A percentile compares a stretch with the other conserved stretches of the same genome.
Conservation (phyloP, 2,113 vertebrate species). For the Aspidoscelis tigris region DNA sequence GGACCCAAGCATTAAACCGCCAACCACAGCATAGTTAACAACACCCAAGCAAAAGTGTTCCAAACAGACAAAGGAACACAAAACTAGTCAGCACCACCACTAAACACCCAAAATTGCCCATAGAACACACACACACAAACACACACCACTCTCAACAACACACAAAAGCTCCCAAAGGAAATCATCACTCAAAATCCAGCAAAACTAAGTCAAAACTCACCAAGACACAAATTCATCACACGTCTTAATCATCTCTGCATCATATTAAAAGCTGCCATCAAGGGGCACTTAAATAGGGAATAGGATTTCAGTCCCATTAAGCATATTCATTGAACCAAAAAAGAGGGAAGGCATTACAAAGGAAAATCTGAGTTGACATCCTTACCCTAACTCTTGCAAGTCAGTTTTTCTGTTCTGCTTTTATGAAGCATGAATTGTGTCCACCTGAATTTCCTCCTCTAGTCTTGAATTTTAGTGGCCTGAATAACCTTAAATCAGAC, state of each 20-base stretch:
- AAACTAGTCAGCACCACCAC: too few relatives aligned
- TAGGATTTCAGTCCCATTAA: fast-evolving
- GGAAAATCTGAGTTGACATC: background rate
- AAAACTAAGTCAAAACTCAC: too few relatives aligned
- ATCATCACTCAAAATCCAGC: too few relatives aligned
- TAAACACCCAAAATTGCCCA: too few relatives aligned
- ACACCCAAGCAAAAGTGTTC: too few relatives aligned
- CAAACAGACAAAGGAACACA: too few relatives aligned
- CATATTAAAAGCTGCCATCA: fast-evolving
- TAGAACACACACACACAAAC: too few relatives aligned
- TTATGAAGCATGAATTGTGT: fast-evolving
- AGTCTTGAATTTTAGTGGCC: fast-evolving
- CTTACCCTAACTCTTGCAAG: background rate
- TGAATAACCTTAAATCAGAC: background rate
- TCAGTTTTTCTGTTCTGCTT: background rate
- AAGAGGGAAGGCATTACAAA: fast-evolving
- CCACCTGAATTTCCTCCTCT: constrained; percentile 3
- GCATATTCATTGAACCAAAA: fast-evolving
- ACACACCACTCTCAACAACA: too few relatives aligned
- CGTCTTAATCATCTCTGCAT: background rate
- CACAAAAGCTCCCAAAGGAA: too few relatives aligned
- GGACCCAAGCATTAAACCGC: too few relatives aligned
- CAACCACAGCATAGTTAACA: too few relatives aligned
- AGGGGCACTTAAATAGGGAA: fast-evolving
- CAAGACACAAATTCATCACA: too few relatives aligned